Percentiles rank a stretch among this genome's conserved stretches.
Conservation (phyloP, 2,888 invertebrate species). For the Nymphalis c-album region DNA sequence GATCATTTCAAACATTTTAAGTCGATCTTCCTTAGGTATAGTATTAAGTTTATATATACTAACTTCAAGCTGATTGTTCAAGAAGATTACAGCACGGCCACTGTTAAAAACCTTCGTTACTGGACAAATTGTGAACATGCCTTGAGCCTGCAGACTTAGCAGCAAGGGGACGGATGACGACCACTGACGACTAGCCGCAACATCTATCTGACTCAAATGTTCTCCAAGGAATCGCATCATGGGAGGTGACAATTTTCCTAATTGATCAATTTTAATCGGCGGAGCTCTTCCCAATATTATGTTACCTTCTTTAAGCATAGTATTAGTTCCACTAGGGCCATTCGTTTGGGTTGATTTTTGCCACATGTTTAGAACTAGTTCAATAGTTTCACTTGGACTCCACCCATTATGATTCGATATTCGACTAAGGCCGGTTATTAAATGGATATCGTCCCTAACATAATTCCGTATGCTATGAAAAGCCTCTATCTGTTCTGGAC, state of each 20-base stretch:
- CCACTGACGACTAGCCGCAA: slow-evolving; percentile 38
- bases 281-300: slow-evolving; percentile 43
- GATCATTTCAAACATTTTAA: slow-evolving; percentile 33
- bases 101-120: slow-evolving; percentile 37
- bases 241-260: slow-evolving; percentile 37
- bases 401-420: slow-evolving; percentile 36
- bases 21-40: slow-evolving; percentile 34
- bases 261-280: slow-evolving; percentile 41
- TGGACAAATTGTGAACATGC: slow-evolving; percentile 40
- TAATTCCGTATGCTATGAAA: slow-evolving; percentile 38
- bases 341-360: slow-evolving; percentile 32
- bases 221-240: slow-evolving; percentile 43
- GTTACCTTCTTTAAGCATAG: slow-evolving; percentile 36
- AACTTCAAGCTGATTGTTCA: slow-evolving; percentile 44
- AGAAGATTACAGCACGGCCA: slow-evolving; percentile 40
- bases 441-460: slow-evolving; percentile 39
- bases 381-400: slow-evolving; percentile 39
- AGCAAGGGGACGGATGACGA: slow-evolving; percentile 37
- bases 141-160: slow-evolving; percentile 41
- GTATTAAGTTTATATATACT: slow-evolving; percentile 43
- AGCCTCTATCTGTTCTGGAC: slow-evolving; percentile 40
- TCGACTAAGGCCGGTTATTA: slow-evolving; percentile 38
- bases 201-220: slow-evolving; percentile 41
- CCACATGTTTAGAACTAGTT: slow-evolving; percentile 41
- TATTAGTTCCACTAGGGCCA: slow-evolving; percentile 29